These are phyloP conservation scores for Edolisoma coerulescens DNA, from an alignment of 2,113 vertebrate genomes.

Conservation along the genomic window DNA sequence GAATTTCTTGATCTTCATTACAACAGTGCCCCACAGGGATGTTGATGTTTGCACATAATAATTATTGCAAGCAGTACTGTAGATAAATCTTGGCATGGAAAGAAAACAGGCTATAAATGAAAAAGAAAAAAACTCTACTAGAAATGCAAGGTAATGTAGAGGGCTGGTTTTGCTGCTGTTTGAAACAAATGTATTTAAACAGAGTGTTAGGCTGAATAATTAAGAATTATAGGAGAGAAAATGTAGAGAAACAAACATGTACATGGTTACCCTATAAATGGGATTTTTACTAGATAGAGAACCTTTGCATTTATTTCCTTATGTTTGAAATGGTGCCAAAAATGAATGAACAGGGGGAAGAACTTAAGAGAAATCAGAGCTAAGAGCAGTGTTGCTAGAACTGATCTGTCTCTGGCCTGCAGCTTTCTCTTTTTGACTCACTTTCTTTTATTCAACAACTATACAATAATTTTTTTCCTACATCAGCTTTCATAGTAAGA, in stretches of 20 bases:
- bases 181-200: background rate
- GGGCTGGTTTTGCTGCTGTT: background rate
- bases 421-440: background rate
- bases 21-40: background rate
- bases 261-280: background rate
- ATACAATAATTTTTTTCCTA: background rate
- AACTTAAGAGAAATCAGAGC: background rate
- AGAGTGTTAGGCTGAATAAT: background rate
- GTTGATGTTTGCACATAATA: conserved; percentile 21
- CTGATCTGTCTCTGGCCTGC: background rate
- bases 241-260: background rate
- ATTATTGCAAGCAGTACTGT: background rate
- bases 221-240: background rate
- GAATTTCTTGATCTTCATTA: conserved; percentile 17
- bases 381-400: background rate
- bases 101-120: background rate
- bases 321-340: background rate
- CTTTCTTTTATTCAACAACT: background rate
- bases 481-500: background rate
- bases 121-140: background rate
- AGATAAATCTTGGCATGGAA: background rate
- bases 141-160: background rate
- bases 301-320: background rate
- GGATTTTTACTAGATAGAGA: background rate
- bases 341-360: background rate